Base-by-base conservation (phyloP, 2,113 vertebrate genomes). In the Camelus bactrianus region DNA sequence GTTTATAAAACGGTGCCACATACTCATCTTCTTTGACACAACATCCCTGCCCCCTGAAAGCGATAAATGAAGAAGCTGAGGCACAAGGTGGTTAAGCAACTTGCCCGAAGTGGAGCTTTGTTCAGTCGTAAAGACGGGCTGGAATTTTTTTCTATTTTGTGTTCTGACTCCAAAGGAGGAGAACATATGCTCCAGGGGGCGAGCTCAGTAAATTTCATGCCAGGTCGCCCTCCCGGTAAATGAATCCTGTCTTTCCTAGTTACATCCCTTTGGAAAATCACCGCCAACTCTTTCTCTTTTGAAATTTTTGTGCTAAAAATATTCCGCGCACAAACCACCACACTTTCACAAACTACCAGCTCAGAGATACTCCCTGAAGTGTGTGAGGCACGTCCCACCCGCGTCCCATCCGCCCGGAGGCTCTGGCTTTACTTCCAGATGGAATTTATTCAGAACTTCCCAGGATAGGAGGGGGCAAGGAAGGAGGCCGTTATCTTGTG, bases 381-480 rank as follows among this genome's bases (percentile, higher is more conserved):
- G 5, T 22, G 5, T 30, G 8, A 46, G 3, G 19, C 19, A 1
- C 15, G 0, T 46, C 30, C 42, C 14, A 4, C 20, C 26, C 0
- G 0, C 11, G 12, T 20, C 67, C 54, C 20, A 5, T 7, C 1
- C 70, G 90, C 60, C 15, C 42, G 79, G 58, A 88, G 35, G 94
- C 80, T 58, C 72, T 72, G 12, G 72, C 91, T 96, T 90, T 46
- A n/a, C 85, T 87, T 89, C 50, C 24, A 28, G 58, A 60, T 93
- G 92, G 94, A 97, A 98, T 98, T 97, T 94, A 94, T 95, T 94
- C 95, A 98, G 96, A 97, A 91, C 97, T 94, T 97, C 97, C 94
- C 0, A 62, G 97, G 97, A 87, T 32, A 56, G 95, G 95, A 95
- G 96, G 24, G 85, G 91, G 56, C 95, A 60, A 86, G 79, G 81